phyloP scores from a whole-genome alignment of 2,113 vertebrate genomes.

The Anser cygnoides region DNA sequence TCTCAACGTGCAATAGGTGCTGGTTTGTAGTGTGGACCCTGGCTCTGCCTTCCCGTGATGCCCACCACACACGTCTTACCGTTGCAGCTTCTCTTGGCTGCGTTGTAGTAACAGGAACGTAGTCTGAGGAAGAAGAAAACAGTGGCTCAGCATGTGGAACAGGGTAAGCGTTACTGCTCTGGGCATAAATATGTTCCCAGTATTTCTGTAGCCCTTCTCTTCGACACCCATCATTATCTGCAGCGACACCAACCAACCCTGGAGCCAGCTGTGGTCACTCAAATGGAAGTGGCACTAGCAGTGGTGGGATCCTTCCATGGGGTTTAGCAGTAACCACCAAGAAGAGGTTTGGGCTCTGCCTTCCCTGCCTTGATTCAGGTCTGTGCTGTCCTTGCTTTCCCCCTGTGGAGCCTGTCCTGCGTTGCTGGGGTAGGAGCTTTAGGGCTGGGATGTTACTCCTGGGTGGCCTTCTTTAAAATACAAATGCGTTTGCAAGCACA shows the following conservation, averaged over 20 bases:
- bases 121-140: slow-evolving; percentile 52
- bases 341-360: neutral
- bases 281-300: neutral
- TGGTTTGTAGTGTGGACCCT: neutral
- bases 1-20: rapidly evolving
- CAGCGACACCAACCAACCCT: neutral
- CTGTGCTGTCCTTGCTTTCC: neutral
- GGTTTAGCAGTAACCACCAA: neutral
- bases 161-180: rapidly evolving
- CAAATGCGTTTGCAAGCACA: neutral
- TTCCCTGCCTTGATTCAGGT: neutral
- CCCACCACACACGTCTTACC: slow-evolving; percentile 18
- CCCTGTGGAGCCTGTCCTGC: neutral
- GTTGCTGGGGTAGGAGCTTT: neutral
- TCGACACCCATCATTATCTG: rapidly evolving
- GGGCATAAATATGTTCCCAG: neutral
- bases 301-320: rapidly evolving
- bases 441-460: neutral
- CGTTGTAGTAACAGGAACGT: rapidly evolving
- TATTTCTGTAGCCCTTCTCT: neutral
- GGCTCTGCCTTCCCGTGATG: rapidly evolving
- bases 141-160: neutral
- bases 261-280: neutral
- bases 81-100: slow-evolving; percentile 48
- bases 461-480: neutral